These are phyloP conservation scores for Junco hyemalis DNA, from an alignment of 2,113 vertebrate species.

Conservation along the genomic window DNA sequence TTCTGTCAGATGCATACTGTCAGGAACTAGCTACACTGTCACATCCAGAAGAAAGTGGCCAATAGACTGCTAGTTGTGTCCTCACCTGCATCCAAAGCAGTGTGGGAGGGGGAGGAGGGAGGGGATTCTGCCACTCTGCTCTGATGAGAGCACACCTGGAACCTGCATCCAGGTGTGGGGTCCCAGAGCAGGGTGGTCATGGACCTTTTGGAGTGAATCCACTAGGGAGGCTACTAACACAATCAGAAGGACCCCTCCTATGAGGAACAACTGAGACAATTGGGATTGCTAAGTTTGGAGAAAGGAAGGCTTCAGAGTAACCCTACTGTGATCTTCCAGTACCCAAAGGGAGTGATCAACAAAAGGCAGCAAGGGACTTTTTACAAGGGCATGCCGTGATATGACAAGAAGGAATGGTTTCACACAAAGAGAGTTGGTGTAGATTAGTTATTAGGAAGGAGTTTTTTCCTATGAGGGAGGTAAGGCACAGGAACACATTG, in stretches of 20 bases:
- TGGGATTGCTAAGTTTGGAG: background rate
- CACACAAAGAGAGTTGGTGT: background rate
- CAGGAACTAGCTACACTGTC: background rate
- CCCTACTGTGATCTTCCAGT: background rate
- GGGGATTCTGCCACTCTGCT: background rate
- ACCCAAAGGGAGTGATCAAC: background rate
- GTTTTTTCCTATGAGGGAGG: background rate
- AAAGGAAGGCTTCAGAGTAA: background rate
- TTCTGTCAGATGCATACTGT: background rate
- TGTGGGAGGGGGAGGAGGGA: fast-evolving
- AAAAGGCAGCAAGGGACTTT: background rate
- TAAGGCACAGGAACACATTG: background rate
- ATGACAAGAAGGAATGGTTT: background rate
- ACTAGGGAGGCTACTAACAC: background rate
- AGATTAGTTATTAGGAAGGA: background rate
- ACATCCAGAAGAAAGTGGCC: background rate
- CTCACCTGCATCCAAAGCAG: background rate
- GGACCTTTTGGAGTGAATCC: fast-evolving
- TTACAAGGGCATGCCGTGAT: background rate
- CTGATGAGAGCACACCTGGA: background rate
- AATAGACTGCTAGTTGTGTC: background rate
- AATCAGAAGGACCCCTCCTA: background rate
- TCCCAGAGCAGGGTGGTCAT: background rate
- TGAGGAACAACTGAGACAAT: background rate
- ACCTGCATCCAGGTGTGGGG: background rate